phyloP scores from a whole-genome alignment of 1,140 invertebrate genomes.

The Temnothorax curvispinosus region DNA sequence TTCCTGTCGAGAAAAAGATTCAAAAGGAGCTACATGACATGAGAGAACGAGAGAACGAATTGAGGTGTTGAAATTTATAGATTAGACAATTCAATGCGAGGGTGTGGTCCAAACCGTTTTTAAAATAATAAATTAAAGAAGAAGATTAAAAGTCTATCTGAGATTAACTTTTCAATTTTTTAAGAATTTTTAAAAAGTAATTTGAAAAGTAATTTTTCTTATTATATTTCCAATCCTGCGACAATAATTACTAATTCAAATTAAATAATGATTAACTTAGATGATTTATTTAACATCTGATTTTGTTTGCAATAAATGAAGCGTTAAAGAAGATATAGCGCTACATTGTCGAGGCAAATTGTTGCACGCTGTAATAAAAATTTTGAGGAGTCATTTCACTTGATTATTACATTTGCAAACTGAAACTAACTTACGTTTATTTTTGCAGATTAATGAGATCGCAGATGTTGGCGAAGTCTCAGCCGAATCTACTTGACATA shows the following conservation, averaged over 20 bases:
- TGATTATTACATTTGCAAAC: not conserved
- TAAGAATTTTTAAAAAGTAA: not conserved
- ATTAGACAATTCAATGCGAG: not conserved
- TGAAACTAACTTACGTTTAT: constrained; percentile 35
- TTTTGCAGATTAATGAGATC: constrained; percentile 83
- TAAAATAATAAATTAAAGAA: not conserved
- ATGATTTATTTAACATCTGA: not conserved
- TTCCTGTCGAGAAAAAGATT: constrained; percentile 92
- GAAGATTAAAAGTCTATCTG: not conserved
- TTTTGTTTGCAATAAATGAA: constrained; percentile 15
- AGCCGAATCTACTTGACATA: constrained; percentile 84
- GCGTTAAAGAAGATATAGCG: not conserved
- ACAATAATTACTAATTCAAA: constrained; percentile 2
- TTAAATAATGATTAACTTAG: not conserved
- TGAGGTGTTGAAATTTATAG: constrained; percentile 85
- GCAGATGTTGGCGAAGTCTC: constrained; percentile 84
- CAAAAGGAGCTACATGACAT: constrained; percentile 92
- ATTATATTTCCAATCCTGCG: not conserved
- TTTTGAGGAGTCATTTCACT: not conserved
- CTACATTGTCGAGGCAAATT: not conserved
- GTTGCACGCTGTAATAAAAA: not conserved
- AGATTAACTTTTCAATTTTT: not conserved
- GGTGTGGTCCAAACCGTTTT: not conserved
- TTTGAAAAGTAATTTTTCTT: not conserved
- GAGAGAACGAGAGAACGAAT: constrained; percentile 90